Base-by-base conservation (phyloP, 2,888 invertebrate genomes). In the Salticus scenicus region DNA sequence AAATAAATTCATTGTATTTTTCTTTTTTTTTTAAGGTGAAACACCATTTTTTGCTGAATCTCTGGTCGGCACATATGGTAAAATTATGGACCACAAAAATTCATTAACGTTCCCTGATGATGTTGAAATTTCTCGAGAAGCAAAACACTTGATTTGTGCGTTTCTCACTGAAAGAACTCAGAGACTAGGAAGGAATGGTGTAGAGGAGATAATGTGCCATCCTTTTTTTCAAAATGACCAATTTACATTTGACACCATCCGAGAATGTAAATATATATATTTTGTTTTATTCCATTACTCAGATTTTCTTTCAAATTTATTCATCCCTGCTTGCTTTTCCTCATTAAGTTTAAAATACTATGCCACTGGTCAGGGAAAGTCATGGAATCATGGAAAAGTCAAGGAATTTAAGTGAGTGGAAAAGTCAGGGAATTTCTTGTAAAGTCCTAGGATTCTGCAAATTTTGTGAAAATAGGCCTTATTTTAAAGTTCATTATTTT, bases 31-130 rank as follows among this genome's bases (percentile, higher is more conserved):
- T n/a, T n/a, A n/a, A 92, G 93, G 93, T 8, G 99, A 99, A 91
- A 98, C 99, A 14, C 99, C 99, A 0, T 99, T 99, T 92, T 99
- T 97, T 92, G 99, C 99, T 1, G 99, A 99, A 91, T 98, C 98
- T 88, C 94, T 99, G 90, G 97, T 99, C 64, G 98, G 98, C 79
- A 99, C 99, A 1, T 99, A 99, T 91, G 97, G 98, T 88, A 98
- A 98, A 92, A 99, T 99, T 89, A 99, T 99, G 98, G 98, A 99
- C 92, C 98, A 99, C 91, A 95, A 97, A 91, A 98, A 97, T 90
- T 97, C 98, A 28, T 93, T 99, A 80, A 94, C 95, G 88, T 99
- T 99, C 92, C 99, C 99, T 37, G 92, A 92, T 87, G 99, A 99
- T 91, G 94, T 97, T 86, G 96, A 97, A 92, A 96, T 99, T 89